A percentile compares a stretch with the other conserved stretches of the same genome.
Conservation (phyloP, 2,113 vertebrate genomes). For the Camelus bactrianus region DNA sequence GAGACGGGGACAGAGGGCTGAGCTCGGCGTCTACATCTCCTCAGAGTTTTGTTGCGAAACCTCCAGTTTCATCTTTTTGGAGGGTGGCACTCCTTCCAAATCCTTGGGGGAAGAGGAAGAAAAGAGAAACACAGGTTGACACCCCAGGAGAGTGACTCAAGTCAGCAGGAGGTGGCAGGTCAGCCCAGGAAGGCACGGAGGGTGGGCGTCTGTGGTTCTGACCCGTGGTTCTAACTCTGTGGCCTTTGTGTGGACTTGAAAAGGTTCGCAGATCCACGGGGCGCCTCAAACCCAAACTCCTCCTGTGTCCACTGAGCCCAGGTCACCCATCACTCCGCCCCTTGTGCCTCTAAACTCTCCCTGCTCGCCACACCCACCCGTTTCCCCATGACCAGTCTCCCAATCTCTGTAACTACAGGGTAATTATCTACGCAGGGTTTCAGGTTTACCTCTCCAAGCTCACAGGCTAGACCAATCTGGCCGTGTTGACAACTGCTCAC, state of each 20-base stretch:
- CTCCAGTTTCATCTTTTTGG: constrained; percentile 97
- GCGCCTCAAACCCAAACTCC: neutral
- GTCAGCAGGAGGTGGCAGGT: neutral
- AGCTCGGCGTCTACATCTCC: constrained; percentile 91
- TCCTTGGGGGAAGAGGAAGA: constrained; percentile 87
- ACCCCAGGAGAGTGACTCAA: too few relatives aligned
- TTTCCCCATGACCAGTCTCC: neutral
- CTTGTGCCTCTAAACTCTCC: neutral
- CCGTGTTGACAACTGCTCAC: rapidly evolving
- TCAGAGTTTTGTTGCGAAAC: constrained; percentile 94
- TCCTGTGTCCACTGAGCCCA: rapidly evolving
- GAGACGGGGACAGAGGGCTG: constrained; percentile 82
- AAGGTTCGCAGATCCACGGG: rapidly evolving
- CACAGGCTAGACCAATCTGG: neutral
- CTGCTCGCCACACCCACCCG: too few relatives aligned
- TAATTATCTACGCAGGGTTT: rapidly evolving
- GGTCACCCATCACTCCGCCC: neutral
- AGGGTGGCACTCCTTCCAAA: constrained; percentile 94
- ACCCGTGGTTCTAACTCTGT: neutral
- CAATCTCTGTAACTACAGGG: neutral
- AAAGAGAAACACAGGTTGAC: constrained; percentile 35
- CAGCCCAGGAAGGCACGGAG: rapidly evolving
- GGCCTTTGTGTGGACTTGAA: rapidly evolving
- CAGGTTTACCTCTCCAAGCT: neutral
- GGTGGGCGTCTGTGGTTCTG: rapidly evolving